These are phyloP conservation scores for Boloria selene DNA, from an alignment of 2,888 invertebrate genomes.

Conservation along the genomic window DNA sequence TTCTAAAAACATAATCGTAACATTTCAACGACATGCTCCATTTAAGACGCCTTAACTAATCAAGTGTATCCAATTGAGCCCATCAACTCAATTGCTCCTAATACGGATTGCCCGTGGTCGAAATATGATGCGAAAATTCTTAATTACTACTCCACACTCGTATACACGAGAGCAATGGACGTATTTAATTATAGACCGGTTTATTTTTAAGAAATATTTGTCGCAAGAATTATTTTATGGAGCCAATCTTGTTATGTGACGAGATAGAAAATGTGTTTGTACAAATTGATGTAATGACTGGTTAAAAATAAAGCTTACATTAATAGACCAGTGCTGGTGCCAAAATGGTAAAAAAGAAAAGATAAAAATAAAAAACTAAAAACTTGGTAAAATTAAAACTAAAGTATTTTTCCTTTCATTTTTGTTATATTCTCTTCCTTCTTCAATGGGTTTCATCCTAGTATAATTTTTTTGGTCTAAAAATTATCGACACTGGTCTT, in stretches of 20 bases:
- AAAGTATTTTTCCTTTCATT: too few species aligned
- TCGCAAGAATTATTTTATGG: not conserved
- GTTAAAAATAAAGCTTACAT: too few species aligned
- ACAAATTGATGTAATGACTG: too few species aligned
- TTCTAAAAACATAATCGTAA: conserved; percentile 39
- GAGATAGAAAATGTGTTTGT: not conserved
- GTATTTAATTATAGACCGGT: conserved; percentile 50
- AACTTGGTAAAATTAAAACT: too few species aligned
- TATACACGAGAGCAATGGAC: conserved; percentile 48
- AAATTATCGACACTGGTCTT: too few species aligned
- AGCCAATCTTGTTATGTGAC: not conserved
- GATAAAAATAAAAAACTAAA: too few species aligned
- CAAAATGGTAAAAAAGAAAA: too few species aligned
- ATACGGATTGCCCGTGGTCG: conserved; percentile 70
- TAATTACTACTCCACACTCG: conserved; percentile 54
- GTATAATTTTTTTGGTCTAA: too few species aligned
- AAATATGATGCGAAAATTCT: conserved; percentile 68
- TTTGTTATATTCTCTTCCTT: too few species aligned
- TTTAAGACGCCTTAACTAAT: conserved; percentile 74
- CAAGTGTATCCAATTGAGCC: conserved; percentile 75
- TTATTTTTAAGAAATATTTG: conserved; percentile 17
- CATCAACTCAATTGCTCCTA: conserved; percentile 76
- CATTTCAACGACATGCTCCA: conserved; percentile 54
- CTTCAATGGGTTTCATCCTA: too few species aligned
- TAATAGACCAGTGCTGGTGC: too few species aligned